Percentiles rank a stretch among this genome's conserved stretches.
Conservation (phyloP, 2,113 vertebrate genomes). For the Taurulus bubalis region DNA sequence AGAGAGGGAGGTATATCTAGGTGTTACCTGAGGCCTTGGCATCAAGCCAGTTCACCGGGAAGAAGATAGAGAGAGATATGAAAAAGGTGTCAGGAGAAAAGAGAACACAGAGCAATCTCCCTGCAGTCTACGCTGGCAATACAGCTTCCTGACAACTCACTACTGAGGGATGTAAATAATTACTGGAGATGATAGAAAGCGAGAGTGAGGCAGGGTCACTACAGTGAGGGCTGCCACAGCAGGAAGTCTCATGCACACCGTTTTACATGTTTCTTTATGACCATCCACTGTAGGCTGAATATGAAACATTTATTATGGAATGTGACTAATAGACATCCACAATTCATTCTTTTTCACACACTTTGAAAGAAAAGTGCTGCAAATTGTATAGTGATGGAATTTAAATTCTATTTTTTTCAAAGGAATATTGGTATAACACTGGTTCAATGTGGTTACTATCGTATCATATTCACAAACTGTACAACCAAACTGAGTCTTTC, state of each 20-base stretch:
- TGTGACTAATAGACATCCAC: neutral
- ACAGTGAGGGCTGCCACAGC: neutral
- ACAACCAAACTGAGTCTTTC: neutral
- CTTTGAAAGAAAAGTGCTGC: neutral
- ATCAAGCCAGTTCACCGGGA: slow-evolving; percentile 40
- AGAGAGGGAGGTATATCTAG: slow-evolving; percentile 62
- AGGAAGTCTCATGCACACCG: neutral
- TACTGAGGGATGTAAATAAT: slow-evolving; percentile 58
- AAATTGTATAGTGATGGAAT: neutral
- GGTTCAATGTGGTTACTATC: neutral
- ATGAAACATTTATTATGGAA: neutral
- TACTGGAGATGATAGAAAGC: slow-evolving; percentile 45
- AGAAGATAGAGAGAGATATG: slow-evolving; percentile 47
- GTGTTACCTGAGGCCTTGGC: slow-evolving; percentile 63
- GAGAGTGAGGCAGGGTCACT: slow-evolving; percentile 25
- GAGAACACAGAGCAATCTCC: slow-evolving; percentile 38
- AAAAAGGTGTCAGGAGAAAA: slow-evolving; percentile 50
- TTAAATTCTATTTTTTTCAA: neutral
- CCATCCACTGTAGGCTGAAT: neutral
- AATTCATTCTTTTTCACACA: neutral
- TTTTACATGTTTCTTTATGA: neutral
- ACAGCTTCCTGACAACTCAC: slow-evolving; percentile 42
- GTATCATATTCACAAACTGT: neutral
- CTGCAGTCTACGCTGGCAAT: slow-evolving; percentile 53
- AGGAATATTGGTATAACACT: neutral